Evolutionary conservation across 2,888 invertebrate species (phyloP).

Genomic region (Orthonevra nobilis): DNA sequence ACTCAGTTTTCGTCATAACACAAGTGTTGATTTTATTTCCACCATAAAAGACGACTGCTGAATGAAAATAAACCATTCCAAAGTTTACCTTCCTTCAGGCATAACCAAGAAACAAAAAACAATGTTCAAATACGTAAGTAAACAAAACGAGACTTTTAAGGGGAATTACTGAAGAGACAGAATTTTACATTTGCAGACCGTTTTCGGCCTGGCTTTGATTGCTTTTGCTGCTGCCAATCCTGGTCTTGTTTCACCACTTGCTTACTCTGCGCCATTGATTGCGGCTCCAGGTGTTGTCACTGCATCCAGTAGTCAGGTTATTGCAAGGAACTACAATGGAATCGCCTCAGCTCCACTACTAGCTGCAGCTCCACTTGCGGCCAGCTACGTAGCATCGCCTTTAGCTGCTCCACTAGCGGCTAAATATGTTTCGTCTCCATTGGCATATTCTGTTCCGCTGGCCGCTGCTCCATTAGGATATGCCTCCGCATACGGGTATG

Average conservation of each 20-base stretch:
- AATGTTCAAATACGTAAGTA: slow-evolving; percentile 47
- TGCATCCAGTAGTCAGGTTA: slow-evolving; percentile 74
- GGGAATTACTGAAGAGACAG: no score
- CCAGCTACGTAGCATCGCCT: slow-evolving; percentile 13
- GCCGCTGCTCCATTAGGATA: slow-evolving; percentile 31
- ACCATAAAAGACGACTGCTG: slow-evolving; percentile 5
- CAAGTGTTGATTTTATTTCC: neutral
- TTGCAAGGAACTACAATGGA: slow-evolving; percentile 61
- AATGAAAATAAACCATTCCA: slow-evolving; percentile 6
- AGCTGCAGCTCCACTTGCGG: slow-evolving; percentile 78
- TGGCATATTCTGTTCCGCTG: slow-evolving; percentile 24
- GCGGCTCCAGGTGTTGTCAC: slow-evolving; percentile 72
- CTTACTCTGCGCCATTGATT: slow-evolving; percentile 59
- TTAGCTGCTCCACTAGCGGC: slow-evolving; percentile 18
- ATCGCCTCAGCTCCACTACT: slow-evolving; percentile 79
- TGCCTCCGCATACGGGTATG: slow-evolving; percentile 31
- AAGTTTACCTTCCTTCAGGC: neutral
- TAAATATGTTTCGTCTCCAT: slow-evolving; percentile 8
- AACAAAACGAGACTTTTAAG: no score
- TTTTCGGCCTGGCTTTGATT: slow-evolving; percentile 52
- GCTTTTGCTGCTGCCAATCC: slow-evolving; percentile 62
- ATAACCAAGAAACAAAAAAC: slow-evolving; percentile 3
- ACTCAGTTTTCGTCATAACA: neutral
- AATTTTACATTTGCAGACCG: slow-evolving; percentile 22
- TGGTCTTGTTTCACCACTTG: slow-evolving; percentile 71